phyloP scores from a whole-genome alignment of 2,113 vertebrate genomes.

The Haliaeetus leucogaster region DNA sequence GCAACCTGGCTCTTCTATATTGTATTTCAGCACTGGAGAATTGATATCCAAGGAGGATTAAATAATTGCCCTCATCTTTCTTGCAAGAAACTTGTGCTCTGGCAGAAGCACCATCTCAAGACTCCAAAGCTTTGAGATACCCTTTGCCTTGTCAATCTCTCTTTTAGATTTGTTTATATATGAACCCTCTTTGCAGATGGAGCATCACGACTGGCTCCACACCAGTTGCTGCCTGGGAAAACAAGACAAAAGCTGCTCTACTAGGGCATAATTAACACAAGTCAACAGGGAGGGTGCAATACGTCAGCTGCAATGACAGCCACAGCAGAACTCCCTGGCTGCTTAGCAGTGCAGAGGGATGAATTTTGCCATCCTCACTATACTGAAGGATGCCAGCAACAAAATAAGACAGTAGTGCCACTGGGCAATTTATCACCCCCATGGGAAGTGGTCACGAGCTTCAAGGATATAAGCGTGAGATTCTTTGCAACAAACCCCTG shows the following conservation, averaged over 20 bases:
- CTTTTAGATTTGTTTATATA: neutral
- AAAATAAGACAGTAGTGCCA: neutral
- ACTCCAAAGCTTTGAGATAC: neutral
- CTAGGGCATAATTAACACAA: neutral
- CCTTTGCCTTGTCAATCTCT: neutral
- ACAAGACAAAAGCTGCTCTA: neutral
- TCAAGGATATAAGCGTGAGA: neutral
- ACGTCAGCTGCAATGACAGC: neutral
- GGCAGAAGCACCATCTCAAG: neutral
- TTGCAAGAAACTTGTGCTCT: neutral
- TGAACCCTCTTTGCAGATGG: neutral
- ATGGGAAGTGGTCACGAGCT: neutral
- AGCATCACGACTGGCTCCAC: neutral
- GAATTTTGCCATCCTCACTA: neutral
- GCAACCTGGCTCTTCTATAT: neutral
- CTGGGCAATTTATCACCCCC: neutral
- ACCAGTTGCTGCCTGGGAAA: neutral
- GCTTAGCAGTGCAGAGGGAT: neutral
- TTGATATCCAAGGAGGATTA: neutral
- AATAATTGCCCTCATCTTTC: neutral
- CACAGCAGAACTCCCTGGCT: neutral
- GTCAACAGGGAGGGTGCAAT: neutral
- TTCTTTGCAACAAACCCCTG: neutral
- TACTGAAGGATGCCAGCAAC: neutral
- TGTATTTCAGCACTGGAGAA: neutral